Base-by-base conservation (phyloP, 2,797 vertebrate species). In the Urocyon cinereoargenteus region DNA sequence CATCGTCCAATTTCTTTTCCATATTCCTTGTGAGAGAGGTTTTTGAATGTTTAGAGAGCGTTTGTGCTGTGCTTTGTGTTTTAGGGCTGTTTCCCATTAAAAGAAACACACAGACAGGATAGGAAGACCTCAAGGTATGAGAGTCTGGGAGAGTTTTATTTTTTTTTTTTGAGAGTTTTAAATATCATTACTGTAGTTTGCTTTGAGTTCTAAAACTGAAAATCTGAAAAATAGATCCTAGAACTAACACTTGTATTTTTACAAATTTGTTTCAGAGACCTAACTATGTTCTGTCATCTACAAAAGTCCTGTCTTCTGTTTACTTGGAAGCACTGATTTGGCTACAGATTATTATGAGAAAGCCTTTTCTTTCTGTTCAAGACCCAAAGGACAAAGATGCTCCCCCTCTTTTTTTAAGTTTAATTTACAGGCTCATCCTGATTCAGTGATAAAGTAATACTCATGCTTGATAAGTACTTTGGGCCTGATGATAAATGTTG, bases 401-500 rank as follows among this genome's bases (percentile, higher is more conserved):
- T 16, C n/a, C 24, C 18, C n/a, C 45, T 61, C 70, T 55, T 86
- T 59, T n/a, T 31, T 1, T 0, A 36, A 77, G 82, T 77, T 59
- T 87, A 91, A 94, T 81, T 96, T 64, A 84, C 49, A 90, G 64
- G 53, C n/a, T 93, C n/a, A 51, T 82, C 16, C 55, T 87, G 90
- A 91, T 89, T 96, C 81, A 26, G 21, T 88, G 84, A 95, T 59
- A 91, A 97, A 95, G 77, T 75, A 51, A 79, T 77, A n/a, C 68
- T 93, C 55, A 40, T 36, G 70, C 9, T 81, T 84, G 40, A 2
- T 83, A 93, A 96, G 84, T 51, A 77, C 34, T 96, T 84, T 86
- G 59, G 14, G 12, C 86, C 87, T 98, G 95, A 97, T 96, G 97
- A 93, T 96, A 98, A 96, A 92, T 85, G 62, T 82, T 87, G 8